Percentiles rank a stretch among this genome's conserved stretches.
Evolutionary conservation across 2,888 invertebrate species (phyloP).

Genomic region (Eilema griseolum): DNA sequence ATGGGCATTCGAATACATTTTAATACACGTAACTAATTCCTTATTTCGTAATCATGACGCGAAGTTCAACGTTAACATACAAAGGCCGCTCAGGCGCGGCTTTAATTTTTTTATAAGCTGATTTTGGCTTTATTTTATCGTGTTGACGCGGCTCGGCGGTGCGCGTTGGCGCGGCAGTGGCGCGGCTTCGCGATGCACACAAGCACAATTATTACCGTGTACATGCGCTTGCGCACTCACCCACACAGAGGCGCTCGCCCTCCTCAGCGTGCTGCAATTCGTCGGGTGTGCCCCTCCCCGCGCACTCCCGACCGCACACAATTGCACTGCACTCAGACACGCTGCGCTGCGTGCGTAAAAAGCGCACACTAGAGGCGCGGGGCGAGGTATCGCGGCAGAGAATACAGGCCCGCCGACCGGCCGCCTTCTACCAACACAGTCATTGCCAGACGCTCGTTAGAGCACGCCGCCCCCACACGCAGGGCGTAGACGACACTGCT

Average conservation of each 20-base stretch:
- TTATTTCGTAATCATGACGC: constrained; percentile 66
- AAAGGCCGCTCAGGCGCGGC: constrained; percentile 75
- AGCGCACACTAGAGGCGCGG: constrained; percentile 84
- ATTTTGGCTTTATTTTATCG: constrained; percentile 79
- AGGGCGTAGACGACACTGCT: constrained; percentile 62
- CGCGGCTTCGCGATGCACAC: constrained; percentile 60
- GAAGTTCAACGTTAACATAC: constrained; percentile 81
- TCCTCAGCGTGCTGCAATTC: constrained; percentile 85
- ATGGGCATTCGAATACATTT: constrained; percentile 1
- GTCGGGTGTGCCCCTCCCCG: constrained; percentile 74
- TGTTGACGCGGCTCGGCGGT: constrained; percentile 58
- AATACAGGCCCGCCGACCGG: constrained; percentile 62
- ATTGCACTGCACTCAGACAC: constrained; percentile 84
- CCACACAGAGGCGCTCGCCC: constrained; percentile 75
- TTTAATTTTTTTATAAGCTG: constrained; percentile 78
- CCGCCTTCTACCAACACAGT: constrained; percentile 74
- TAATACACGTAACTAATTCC: constrained; percentile 53
- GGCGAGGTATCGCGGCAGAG: constrained; percentile 68
- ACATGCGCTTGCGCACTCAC: constrained; percentile 76
- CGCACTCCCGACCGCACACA: constrained; percentile 79
- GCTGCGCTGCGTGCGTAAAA: constrained; percentile 84
- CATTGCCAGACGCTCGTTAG: constrained; percentile 81
- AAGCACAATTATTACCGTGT: constrained; percentile 39
- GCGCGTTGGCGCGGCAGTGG: constrained; percentile 38
- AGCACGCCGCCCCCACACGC: constrained; percentile 82